Evolutionary conservation across 2,888 invertebrate genomes (phyloP), one percentile per base, ranked within the genome.

Genomic region (Aplocera efformata): DNA sequence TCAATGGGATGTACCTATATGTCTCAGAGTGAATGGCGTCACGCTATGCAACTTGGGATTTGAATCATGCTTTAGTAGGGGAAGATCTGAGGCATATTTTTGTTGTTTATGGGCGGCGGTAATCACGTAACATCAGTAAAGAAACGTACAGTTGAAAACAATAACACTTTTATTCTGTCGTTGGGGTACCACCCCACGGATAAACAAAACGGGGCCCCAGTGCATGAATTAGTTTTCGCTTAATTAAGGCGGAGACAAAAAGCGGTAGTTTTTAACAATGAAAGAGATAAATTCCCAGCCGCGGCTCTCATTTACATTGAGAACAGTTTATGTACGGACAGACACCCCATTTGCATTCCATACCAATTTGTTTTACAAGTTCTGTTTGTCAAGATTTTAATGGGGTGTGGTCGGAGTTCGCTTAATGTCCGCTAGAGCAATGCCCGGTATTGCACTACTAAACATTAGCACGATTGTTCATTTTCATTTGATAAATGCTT

Each of bases 311-410:
- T 84, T 83, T 78, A 70, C 81, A 79, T 83, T 61, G 63, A 70
- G 67, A 78, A 71, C 67, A 75, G 72, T 76, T 79, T 67, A 70
- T 61, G 67, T 61, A 50, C 61, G 67, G 69, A 67, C 74, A 60
- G 59, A 58, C 56, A 47, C 77, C 67, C 73, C 53, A 80, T 84
- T 84, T 80, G 74, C 83, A 81, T 83, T 62, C 72, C 70, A 73
- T 73, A 67, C 72, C 74, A 77, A 82, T 84, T 80, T 78, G 79
- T 80, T 79, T 69, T 64, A 69, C 72, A 76, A 79, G 79, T 83
- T 66, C 62, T 55, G 49, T 60, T 55, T 50, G 53, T 43, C 42
- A 57, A 63, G 58, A 60, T 59, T 45, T 45, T 36, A 32, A 35
- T 35, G 26, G 33, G 26, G 6, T 22, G 6, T 7, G n/a, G n/a